Evolutionary conservation across 1,140 invertebrate species (phyloP).

Genomic region (Campoletis sonorensis): DNA sequence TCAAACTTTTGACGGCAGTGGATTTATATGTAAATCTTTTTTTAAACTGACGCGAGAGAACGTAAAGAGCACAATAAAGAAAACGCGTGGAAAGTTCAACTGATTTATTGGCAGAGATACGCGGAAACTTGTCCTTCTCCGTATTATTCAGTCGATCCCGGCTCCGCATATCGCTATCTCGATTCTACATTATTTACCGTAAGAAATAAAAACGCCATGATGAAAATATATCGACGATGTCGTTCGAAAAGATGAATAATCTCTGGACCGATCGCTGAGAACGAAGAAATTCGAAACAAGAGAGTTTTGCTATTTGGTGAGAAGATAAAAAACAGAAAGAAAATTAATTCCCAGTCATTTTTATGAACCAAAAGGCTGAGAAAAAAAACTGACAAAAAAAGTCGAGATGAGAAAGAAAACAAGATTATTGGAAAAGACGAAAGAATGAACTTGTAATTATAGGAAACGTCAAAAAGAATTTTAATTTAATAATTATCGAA

Average conservation of each 20-base stretch:
- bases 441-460: too few relatives aligned
- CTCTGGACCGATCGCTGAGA: background rate
- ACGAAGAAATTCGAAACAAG: background rate
- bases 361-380: too few relatives aligned
- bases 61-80: background rate
- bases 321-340: too few relatives aligned
- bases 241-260: background rate
- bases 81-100: conserved; percentile 38
- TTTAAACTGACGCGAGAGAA: background rate
- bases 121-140: conserved; percentile 35
- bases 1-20: too few relatives aligned
- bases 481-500: too few relatives aligned
- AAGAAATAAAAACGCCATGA: conserved; percentile 18
- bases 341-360: too few relatives aligned
- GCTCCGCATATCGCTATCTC: conserved; percentile 11
- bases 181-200: conserved; percentile 24
- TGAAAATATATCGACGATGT: conserved; percentile 23
- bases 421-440: too few relatives aligned
- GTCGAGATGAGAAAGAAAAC: too few relatives aligned
- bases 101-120: conserved; percentile 38
- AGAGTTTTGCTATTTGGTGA: too few relatives aligned
- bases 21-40: too few relatives aligned
- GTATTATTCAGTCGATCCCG: conserved; percentile 4
- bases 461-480: too few relatives aligned
- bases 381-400: too few relatives aligned